Base-by-base conservation (phyloP, 1,140 invertebrate genomes). In the Polypedilum pembai region DNA sequence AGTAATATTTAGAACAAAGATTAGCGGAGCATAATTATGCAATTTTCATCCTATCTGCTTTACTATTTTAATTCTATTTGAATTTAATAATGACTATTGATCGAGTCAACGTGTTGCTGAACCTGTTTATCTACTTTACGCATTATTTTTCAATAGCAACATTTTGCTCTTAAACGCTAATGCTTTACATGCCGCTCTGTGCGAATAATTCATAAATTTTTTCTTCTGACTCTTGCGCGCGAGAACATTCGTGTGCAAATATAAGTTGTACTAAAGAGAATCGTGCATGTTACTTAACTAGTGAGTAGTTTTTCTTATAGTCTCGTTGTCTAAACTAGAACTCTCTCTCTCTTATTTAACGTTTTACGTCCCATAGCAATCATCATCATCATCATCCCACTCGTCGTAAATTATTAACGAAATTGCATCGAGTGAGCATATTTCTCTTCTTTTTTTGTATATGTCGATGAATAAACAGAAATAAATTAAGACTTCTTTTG, bases 151-250 rank as follows among this genome's bases (percentile, higher is more conserved):
- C 65, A 69, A 20, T 69, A 8, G 12, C 10, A 10, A 69, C 8
- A 56, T 69, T 0, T 4, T 69, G 8, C 8, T 18, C 65, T 20
- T 20, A 18, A 3, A 18, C 18, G 17, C 20, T 69, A 69, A 69
- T 69, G 20, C 8, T 69, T 8, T 20, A 69, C 65, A 69, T 69
- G 5, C 17, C 4, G 18, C 65, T 20, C 45, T 69, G 65, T 69
- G 17, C 65, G 20, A 69, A 69, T 69, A 69, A 69, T n/a, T 69
- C 65, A 69, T 69, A 69, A 69, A 18, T 69, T 66, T 65, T 66
- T 69, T 18, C 10, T 17, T 15, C 10, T 3, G 45, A 1, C 7
- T 56, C 8, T 56, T 56, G 45, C 45, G 65, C 65, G 18, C 65
- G 20, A 18, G 17, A 20, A 69, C 8, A n/a, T 20, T 20, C 65